Base-by-base conservation (phyloP, 1,140 invertebrate genomes). In the Cylas formicarius region DNA sequence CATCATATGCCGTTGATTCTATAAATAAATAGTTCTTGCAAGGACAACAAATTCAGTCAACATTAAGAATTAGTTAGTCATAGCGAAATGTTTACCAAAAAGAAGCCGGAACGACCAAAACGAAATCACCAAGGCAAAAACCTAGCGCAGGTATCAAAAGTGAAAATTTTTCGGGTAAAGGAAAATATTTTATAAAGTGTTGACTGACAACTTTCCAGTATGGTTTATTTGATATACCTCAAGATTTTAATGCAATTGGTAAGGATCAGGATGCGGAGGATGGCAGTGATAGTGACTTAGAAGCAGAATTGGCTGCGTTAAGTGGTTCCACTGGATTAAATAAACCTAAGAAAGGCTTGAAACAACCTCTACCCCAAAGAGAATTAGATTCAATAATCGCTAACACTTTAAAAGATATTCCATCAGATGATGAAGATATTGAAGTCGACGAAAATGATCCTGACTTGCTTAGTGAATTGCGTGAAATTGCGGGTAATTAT, bases 281-380 rank as follows among this genome's bases (percentile, higher is more conserved):
- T 56, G 72, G 64, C 1, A 72, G 77, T 62, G 85, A 92, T 60
- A 81, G 80, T 45, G 87, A 89, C 58, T 69, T 93, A 17, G 90
- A 94, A 67, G 86, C 86, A 16, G 90, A 95, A 66, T 67, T 93
- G 35, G 74, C 81, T 33, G 84, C 82, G 3, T 75, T 93, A 23
- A 75, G 81, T 41, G 76, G 75, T 20, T 67, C 69, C 31, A 61
- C 64, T 41, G 63, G 58, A 39, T 44, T 67, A 9, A 9, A 5
- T 6, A 32, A 10, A 34, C 63, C 19, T 3, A 61, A 55, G 1
- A 4, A 48, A 40, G 14, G 10, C 3, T n/a, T 23, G 8, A 48
- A 43, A 13, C 31, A 42, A 36, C 46, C 39, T 14, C 23, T 48
- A 2, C 55, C 73, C 22, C 56, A 67, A 27, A 62, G 60, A 14